Evolutionary conservation across 2,888 invertebrate species (phyloP).

Genomic region (Aspidiotus destructor): DNA sequence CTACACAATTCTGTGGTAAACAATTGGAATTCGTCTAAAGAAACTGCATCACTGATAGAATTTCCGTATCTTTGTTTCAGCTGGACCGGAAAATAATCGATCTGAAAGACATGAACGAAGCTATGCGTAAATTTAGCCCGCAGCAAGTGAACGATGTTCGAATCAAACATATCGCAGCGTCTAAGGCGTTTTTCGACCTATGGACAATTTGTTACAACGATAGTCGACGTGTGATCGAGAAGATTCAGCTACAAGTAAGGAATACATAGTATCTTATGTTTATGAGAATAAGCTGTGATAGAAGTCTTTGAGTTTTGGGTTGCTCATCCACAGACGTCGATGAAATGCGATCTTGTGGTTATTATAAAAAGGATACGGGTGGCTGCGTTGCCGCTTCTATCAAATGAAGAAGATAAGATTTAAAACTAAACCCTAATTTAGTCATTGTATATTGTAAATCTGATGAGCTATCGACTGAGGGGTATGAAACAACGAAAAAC

Average conservation of each 20-base stretch:
- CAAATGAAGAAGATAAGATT: no score
- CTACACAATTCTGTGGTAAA: no score
- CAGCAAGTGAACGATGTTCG: conserved; percentile 23
- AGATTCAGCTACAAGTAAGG: conserved; percentile 54
- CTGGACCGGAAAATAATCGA: conserved; percentile 49
- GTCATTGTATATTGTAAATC: no score
- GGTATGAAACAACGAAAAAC: no score
- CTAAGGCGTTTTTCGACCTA: conserved; percentile 25
- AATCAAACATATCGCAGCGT: conserved; percentile 21
- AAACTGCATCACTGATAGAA: no score
- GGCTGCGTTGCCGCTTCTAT: no score
- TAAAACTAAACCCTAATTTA: no score
- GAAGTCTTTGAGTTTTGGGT: no score
- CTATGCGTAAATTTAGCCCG: conserved; percentile 7
- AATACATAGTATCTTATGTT: background rate
- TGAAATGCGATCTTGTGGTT: no score
- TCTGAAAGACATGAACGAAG: conserved; percentile 9
- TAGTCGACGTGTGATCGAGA: conserved; percentile 56
- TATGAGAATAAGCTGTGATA: background rate
- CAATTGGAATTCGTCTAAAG: background rate
- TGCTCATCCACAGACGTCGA: no score
- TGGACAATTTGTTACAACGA: conserved; percentile 49
- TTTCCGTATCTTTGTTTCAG: conserved; percentile 40
- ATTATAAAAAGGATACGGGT: no score
- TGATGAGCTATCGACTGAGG: no score